Evolutionary conservation across 37 sponge, comb jelly and placozoan genomes (phyloP).

Genomic region (Diacarnus erythraeanus): DNA sequence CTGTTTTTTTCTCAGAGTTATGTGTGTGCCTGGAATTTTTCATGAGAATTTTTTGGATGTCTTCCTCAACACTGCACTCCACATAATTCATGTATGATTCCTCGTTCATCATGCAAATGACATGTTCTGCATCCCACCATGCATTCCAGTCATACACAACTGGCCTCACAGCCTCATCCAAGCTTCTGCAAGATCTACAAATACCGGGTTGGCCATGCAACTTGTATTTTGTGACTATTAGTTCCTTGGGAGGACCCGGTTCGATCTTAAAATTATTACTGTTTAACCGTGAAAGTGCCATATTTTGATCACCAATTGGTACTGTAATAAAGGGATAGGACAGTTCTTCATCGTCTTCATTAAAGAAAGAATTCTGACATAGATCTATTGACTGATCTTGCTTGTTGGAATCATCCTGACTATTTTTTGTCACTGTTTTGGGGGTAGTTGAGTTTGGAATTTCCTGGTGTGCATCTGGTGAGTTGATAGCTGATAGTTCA

Average conservation of each 20-base stretch:
- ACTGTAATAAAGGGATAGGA: not conserved
- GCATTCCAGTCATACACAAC: not conserved
- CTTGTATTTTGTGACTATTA: not conserved
- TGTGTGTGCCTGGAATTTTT: not conserved
- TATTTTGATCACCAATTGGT: not conserved
- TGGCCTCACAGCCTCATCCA: not conserved
- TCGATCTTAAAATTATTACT: not conserved
- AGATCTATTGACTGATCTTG: not conserved
- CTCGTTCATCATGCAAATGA: not conserved
- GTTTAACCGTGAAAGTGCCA: slow-evolving; percentile 1
- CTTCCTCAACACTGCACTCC: not conserved
- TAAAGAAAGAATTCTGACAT: not conserved
- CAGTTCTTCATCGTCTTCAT: not conserved
- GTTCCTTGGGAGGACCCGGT: slow-evolving; percentile 10
- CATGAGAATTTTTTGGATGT: not conserved
- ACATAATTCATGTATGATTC: not conserved
- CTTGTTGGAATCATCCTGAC: not conserved
- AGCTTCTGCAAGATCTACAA: not conserved
- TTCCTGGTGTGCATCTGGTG: not conserved
- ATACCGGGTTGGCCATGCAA: too few species aligned
- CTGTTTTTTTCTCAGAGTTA: not conserved
- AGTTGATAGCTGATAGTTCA: not conserved
- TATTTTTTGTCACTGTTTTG: not conserved
- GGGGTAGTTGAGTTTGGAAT: not conserved
- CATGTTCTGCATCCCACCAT: slow-evolving; percentile 1